phyloP scores from a whole-genome alignment of 1,140 invertebrate genomes.

The Drosophila serrata region DNA sequence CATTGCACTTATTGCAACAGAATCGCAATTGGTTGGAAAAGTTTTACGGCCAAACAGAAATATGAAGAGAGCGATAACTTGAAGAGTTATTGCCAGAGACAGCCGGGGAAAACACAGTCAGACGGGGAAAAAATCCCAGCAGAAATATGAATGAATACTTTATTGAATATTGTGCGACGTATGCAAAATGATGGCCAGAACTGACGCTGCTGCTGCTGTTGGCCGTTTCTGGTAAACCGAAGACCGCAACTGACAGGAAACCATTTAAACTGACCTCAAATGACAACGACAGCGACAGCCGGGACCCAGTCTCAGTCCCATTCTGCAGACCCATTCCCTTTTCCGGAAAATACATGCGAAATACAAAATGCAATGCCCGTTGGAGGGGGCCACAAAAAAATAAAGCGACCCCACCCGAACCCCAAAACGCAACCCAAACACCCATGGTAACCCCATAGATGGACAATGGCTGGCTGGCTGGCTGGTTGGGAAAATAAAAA shows the following conservation, averaged over 20 bases:
- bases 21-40: slow-evolving; percentile 45
- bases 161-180: slow-evolving; percentile 77
- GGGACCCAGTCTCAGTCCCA: slow-evolving; percentile 26
- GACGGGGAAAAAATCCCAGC: slow-evolving; percentile 37
- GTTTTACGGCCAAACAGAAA: slow-evolving; percentile 37
- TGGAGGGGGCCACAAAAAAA: slow-evolving; percentile 35
- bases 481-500: slow-evolving; percentile 27
- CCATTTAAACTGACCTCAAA: slow-evolving; percentile 83
- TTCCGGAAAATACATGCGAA: slow-evolving; percentile 39
- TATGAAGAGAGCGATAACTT: slow-evolving; percentile 43
- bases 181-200: slow-evolving; percentile 65
- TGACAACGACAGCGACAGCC: slow-evolving; percentile 75
- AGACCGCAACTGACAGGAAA: slow-evolving; percentile 80
- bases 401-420: slow-evolving; percentile 31
- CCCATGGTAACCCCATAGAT: slow-evolving; percentile 58
- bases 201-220: slow-evolving; percentile 17
- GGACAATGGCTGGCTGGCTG: slow-evolving; percentile 29
- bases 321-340: slow-evolving; percentile 17
- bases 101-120: slow-evolving; percentile 14
- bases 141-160: slow-evolving; percentile 79
- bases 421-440: slow-evolving; percentile 13
- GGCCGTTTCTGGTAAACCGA: slow-evolving; percentile 70
- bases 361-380: slow-evolving; percentile 51
- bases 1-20: slow-evolving; percentile 46
- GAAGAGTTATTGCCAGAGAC: slow-evolving; percentile 52